Base-by-base conservation (phyloP, 2,797 vertebrate species). In the Falco peregrinus region DNA sequence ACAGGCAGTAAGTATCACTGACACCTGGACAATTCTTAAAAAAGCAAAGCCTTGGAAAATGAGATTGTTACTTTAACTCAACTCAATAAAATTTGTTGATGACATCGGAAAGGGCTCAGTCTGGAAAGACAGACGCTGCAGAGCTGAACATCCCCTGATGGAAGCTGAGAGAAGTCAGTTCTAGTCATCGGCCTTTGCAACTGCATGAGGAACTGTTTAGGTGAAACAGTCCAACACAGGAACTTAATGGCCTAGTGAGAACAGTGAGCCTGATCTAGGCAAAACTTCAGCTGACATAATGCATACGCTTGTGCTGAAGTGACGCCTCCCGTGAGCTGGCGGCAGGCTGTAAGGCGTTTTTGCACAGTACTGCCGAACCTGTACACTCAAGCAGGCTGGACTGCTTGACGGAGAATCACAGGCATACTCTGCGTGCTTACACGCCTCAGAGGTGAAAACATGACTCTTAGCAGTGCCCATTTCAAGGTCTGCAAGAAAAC, bases 331-430 rank as follows among this genome's bases (percentile, higher is more conserved):
- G 1, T 2, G 29, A 10, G 47, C 41, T 5, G 35, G 25, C 13
- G 43, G n/a, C 41, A 33, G 43, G 45, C 59, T 73, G 29, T 7
- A 6, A 21, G 5, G 11, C 4, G 1, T 25, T 13, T 47, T 35
- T 39, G 15, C 5, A 53, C 53, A 60, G 13, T 6, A 56, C 18
- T 35, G 41, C 59, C 73, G 0, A 7, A 22, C 47, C 11, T 19
- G 51, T 13, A 5, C 29, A 16, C 1, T 29, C 18, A 25, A 37
- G 51, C 48, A 39, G 53, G 54, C 26, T 39, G 37, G 10, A 13
- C 4, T 15, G 61, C 39, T 9, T 11, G 26, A 31, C 28, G 22
- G 45, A 31, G 31, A 22, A 8, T 13, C 31, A 10, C 0, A 2
- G 78, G 26, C 9, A 3, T 13, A 5, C 15, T 26, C 29, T 41